These are phyloP conservation scores for Hypsibius dujardini DNA, from an alignment of 1,140 invertebrate genomes.

Conservation along the genomic window DNA sequence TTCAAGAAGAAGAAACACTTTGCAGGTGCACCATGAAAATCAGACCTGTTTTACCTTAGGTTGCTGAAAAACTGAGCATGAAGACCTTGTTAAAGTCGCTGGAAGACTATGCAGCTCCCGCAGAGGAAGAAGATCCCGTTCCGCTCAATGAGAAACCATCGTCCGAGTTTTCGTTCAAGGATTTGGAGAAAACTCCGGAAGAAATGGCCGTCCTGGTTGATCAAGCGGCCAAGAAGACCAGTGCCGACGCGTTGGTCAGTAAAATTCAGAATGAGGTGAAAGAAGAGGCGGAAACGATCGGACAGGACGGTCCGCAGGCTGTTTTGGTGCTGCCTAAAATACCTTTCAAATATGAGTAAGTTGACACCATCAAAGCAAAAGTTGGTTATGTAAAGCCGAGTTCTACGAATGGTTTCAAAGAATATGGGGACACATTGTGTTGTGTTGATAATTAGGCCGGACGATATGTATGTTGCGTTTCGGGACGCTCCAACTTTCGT, in stretches of 20 bases:
- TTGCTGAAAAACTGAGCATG: neutral
- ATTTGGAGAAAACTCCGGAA: neutral
- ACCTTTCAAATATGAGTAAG: too few species aligned
- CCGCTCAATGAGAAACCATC: neutral
- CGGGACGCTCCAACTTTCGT: too few species aligned
- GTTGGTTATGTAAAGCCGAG: too few species aligned
- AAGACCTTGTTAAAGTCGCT: constrained; percentile 5
- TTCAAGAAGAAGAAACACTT: too few species aligned
- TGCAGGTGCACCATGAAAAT: too few species aligned
- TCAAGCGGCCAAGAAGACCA: neutral
- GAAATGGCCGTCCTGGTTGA: neutral
- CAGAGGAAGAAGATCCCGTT: constrained; percentile 5
- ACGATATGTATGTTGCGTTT: too few species aligned
- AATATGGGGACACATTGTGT: too few species aligned
- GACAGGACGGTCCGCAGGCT: too few species aligned
- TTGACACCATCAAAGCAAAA: too few species aligned
- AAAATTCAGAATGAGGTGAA: neutral
- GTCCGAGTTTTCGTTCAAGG: neutral
- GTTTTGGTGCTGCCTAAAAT: too few species aligned
- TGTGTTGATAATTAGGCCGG: too few species aligned
- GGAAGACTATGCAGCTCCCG: neutral
- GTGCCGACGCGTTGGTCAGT: constrained; percentile 3
- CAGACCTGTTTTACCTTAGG: neutral
- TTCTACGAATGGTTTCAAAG: too few species aligned
- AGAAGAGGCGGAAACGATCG: neutral